Conservation (phyloP, 2,113 vertebrate species). For the Muntiacus reevesi region DNA sequence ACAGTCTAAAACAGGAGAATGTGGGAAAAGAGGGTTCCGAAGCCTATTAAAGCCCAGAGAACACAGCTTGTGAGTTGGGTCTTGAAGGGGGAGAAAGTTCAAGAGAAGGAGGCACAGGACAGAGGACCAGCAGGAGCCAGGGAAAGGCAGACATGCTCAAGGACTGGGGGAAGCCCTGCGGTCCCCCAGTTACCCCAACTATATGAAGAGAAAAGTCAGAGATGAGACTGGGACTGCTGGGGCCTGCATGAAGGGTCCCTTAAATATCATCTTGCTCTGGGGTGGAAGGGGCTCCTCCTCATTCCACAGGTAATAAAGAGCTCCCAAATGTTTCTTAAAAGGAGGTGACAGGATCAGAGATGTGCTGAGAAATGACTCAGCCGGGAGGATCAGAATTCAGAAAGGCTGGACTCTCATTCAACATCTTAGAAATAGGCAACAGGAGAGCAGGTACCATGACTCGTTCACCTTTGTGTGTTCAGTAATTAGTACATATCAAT, state of each 20-base stretch:
- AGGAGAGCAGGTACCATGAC: neutral
- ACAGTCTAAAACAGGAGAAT: neutral
- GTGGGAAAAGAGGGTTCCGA: neutral
- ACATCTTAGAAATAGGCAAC: neutral
- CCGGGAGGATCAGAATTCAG: neutral
- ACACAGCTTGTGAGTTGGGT: neutral
- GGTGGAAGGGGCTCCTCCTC: neutral
- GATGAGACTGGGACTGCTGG: fast-evolving
- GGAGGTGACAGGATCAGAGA: neutral
- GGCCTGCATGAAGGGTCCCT: neutral
- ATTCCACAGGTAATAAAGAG: neutral
- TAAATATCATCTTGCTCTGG: neutral
- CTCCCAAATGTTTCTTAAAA: neutral
- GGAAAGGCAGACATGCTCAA: neutral
- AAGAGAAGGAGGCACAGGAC: neutral
- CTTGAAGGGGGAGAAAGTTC: neutral
- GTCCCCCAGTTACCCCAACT: neutral
- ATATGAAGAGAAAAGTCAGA: neutral
- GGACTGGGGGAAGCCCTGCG: neutral
- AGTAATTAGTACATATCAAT: neutral
- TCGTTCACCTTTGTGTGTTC: neutral
- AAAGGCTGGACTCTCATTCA: neutral
- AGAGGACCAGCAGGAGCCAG: neutral
- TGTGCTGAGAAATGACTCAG: neutral
- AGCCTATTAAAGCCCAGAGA: neutral